phyloP scores from a whole-genome alignment of 2,113 vertebrate species.

The Muscicapa adusta region DNA sequence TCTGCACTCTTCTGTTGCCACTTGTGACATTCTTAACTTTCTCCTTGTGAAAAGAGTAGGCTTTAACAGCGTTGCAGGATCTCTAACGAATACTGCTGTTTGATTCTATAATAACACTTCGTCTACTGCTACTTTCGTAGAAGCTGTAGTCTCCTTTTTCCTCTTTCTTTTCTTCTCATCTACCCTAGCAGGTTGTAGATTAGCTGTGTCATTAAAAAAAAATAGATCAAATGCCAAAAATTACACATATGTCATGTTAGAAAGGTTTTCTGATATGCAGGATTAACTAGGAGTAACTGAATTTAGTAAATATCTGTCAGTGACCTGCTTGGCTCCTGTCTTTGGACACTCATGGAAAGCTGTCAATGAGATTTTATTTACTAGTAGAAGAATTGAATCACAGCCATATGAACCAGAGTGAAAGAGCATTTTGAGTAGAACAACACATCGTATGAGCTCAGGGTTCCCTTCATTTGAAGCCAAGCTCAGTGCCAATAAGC shows the following conservation, averaged over 20 bases:
- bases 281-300: background rate
- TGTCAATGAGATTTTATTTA: slow-evolving; percentile 27
- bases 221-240: background rate
- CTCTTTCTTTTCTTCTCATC: background rate
- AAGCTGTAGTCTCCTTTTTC: background rate
- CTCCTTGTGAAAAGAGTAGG: background rate
- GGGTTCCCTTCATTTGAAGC: background rate
- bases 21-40: background rate
- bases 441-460: background rate
- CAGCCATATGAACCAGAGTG: background rate
- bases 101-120: background rate
- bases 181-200: background rate
- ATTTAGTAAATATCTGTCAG: background rate
- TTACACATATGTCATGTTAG: background rate
- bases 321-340: background rate
- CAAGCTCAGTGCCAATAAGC: background rate
- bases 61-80: background rate
- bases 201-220: background rate
- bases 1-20: background rate
- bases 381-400: background rate
- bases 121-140: background rate
- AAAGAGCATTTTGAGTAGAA: background rate
- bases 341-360: background rate
- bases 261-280: background rate
- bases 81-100: background rate